These are phyloP conservation scores for Anarrhichthys ocellatus DNA, from an alignment of 2,113 vertebrate genomes.

Conservation along the genomic window DNA sequence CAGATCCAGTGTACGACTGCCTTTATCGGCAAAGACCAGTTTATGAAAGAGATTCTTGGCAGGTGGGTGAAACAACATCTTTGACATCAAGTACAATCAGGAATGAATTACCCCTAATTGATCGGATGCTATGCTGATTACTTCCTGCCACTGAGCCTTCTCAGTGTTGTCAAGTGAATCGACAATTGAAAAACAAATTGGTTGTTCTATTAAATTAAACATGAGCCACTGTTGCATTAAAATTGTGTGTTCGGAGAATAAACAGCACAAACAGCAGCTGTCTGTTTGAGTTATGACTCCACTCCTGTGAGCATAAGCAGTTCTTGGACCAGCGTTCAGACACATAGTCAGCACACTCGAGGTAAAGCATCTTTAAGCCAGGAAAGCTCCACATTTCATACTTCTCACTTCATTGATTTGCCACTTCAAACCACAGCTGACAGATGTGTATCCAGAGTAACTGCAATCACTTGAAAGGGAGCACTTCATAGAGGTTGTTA, in stretches of 20 bases:
- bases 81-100: conserved; percentile 15
- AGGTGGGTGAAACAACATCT: conserved; percentile 80
- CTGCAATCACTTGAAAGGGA: conserved; percentile 75
- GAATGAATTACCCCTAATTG: conserved; percentile 35
- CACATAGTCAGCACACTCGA: conserved; percentile 45
- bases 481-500: conserved; percentile 77
- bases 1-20: conserved; percentile 78
- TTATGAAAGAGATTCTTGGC: conserved; percentile 90
- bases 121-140: conserved; percentile 39
- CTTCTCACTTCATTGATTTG: conserved; percentile 79
- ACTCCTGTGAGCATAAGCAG: conserved; percentile 57
- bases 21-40: conserved; percentile 85
- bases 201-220: conserved; percentile 51
- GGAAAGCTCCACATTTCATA: conserved; percentile 75
- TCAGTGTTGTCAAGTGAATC: conserved; percentile 1
- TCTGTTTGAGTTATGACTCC: conserved; percentile 53
- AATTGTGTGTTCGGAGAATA: conserved; percentile 27
- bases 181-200: conserved; percentile 25
- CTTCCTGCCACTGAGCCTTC: conserved; percentile 32
- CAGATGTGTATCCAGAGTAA: conserved; percentile 81
- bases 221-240: conserved; percentile 35
- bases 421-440: conserved; percentile 81
- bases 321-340: conserved; percentile 42
- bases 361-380: conserved; percentile 65
- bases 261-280: conserved; percentile 52